Conservation (phyloP, 2,888 invertebrate species). For the Rhagium mordax region DNA sequence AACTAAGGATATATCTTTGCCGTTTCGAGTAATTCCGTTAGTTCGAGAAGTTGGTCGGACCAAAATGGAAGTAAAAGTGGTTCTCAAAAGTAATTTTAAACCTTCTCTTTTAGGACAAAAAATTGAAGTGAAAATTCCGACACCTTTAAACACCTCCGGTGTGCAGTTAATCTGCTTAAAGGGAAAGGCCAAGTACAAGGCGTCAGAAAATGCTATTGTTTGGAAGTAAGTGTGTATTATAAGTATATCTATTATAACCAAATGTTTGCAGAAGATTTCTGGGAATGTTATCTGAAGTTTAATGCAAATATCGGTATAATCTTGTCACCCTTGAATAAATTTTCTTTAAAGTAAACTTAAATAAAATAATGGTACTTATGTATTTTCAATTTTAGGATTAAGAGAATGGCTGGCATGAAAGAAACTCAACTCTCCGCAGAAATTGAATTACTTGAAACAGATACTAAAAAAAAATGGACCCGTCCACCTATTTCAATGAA, state of each 20-base stretch:
- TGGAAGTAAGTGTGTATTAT: conserved; percentile 81
- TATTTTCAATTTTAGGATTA: conserved; percentile 76
- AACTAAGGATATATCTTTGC: conserved; percentile 99
- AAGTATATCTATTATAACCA: conserved; percentile 13
- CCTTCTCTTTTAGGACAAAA: conserved; percentile 98
- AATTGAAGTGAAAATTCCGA: conserved; percentile 99
- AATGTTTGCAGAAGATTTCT: no score
- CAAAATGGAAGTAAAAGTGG: conserved; percentile 99
- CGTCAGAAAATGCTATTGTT: conserved; percentile 99
- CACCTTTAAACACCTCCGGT: conserved; percentile 98
- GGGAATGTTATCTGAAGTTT: no score
- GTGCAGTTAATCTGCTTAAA: conserved; percentile 99
- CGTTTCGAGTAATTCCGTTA: conserved; percentile 98
- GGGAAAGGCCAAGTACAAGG: conserved; percentile 99
- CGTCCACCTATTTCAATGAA: conserved; percentile 99
- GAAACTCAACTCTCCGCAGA: conserved; percentile 99
- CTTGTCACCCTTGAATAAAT: no score
- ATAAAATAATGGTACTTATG: no score
- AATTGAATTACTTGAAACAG: conserved; percentile 98
- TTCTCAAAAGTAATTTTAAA: conserved; percentile 99
- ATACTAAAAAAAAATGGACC: conserved; percentile 99
- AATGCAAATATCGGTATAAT: no score
- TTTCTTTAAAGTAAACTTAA: no score
- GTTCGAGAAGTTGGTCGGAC: conserved; percentile 98
- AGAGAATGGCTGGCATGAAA: conserved; percentile 98